phyloP scores from a whole-genome alignment of 1,140 invertebrate species.

The Ctenoplectra terminalis region DNA sequence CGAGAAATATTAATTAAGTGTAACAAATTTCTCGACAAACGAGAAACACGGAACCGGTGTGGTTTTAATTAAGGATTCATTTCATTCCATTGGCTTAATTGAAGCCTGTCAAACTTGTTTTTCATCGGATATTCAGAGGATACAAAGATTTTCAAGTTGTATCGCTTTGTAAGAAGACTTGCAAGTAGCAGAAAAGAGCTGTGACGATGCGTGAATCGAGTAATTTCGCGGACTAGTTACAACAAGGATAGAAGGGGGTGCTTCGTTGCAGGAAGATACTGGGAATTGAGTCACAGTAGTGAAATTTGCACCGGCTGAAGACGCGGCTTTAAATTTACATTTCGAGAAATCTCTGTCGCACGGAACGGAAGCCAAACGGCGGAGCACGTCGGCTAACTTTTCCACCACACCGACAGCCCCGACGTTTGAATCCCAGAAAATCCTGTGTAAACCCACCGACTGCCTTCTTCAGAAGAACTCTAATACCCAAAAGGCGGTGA shows the following conservation, averaged over 20 bases:
- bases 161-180: no score
- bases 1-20: no score
- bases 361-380: conserved; percentile 65
- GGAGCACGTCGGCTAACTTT: conserved; percentile 66
- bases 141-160: no score
- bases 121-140: no score
- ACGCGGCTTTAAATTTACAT: conserved; percentile 68
- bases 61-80: background rate
- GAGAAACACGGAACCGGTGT: no score
- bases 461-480: conserved; percentile 47
- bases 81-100: no score
- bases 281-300: conserved; percentile 10
- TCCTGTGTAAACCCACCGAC: conserved; percentile 62
- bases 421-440: conserved; percentile 66
- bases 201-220: no score
- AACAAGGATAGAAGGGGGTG: background rate
- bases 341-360: conserved; percentile 63
- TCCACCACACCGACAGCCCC: conserved; percentile 59
- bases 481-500: conserved; percentile 60
- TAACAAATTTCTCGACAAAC: no score
- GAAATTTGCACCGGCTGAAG: conserved; percentile 57
- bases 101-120: no score
- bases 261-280: background rate
- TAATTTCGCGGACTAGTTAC: no score
- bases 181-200: background rate